A percentile compares a stretch with the other conserved stretches of the same genome.
phyloP scores from a whole-genome alignment of 2,888 invertebrate genomes.

The Diploptera punctata region DNA sequence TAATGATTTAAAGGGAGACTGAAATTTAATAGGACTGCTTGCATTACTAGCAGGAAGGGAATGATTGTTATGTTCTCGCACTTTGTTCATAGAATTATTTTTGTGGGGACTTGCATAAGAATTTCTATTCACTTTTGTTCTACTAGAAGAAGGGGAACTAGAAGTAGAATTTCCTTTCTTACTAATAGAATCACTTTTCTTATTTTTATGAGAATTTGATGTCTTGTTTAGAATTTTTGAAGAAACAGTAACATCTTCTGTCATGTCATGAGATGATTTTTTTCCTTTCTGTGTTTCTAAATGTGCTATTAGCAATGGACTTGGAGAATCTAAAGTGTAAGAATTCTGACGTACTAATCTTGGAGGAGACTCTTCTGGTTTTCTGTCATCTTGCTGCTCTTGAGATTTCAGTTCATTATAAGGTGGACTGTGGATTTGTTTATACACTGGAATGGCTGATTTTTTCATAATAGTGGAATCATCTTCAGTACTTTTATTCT shows the following conservation, averaged over 20 bases:
- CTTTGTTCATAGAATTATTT: no score
- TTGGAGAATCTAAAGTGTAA: constrained; percentile 4
- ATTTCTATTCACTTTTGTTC: neutral
- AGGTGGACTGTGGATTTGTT: neutral
- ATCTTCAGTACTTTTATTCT: neutral
- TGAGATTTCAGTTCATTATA: no score
- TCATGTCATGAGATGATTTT: neutral
- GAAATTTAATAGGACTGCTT: neutral
- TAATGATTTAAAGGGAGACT: neutral
- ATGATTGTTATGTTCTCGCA: neutral
- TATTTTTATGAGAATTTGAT: neutral
- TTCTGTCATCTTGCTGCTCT: no score
- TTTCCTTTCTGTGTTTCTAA: neutral
- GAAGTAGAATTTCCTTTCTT: neutral
- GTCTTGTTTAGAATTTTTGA: neutral
- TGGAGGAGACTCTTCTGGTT: neutral
- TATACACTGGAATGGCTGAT: neutral
- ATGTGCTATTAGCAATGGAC: constrained; percentile 5
- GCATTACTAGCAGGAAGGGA: constrained; percentile 3
- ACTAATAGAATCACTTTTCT: neutral
- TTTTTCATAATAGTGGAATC: neutral
- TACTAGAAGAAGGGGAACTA: no score
- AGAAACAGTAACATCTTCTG: neutral
- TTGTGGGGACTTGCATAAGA: no score
- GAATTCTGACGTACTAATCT: constrained; percentile 13